phyloP scores from a whole-genome alignment of 2,113 vertebrate genomes.

The Boulengeromyrus knoepffleri region DNA sequence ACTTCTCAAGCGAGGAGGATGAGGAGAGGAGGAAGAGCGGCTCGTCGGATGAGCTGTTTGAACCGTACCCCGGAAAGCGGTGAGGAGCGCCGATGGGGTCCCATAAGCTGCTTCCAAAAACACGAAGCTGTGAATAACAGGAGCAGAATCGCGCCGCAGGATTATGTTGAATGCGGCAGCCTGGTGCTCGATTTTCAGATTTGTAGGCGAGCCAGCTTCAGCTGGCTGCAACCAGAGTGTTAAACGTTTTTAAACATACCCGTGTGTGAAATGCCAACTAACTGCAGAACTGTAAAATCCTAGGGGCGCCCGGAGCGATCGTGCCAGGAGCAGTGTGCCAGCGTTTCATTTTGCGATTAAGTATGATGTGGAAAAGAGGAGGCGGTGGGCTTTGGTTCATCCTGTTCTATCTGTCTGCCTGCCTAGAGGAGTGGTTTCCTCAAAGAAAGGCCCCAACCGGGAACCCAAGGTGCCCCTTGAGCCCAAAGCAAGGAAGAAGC shows the following conservation, averaged over 20 bases:
- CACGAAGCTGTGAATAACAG: background rate
- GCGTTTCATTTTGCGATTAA: background rate
- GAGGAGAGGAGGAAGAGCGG: constrained; percentile 55
- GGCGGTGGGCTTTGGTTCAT: background rate
- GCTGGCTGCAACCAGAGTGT: background rate
- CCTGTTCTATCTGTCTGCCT: background rate
- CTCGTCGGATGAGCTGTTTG: constrained; percentile 72
- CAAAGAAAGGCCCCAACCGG: constrained; percentile 58
- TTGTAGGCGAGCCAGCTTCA: background rate
- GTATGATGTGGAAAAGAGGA: background rate
- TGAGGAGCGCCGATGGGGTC: constrained; percentile 37
- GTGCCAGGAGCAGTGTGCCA: background rate
- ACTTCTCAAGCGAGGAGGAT: constrained; percentile 68
- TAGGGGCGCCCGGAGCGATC: background rate
- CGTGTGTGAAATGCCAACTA: background rate
- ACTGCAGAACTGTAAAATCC: background rate
- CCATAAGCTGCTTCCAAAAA: background rate
- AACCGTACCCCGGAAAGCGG: constrained; percentile 71
- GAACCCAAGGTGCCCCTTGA: constrained; percentile 57
- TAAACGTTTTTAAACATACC: background rate
- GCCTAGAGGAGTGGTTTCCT: constrained; percentile 42
- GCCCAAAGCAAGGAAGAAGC: constrained; percentile 79
- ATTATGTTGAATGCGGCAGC: background rate
- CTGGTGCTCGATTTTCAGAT: background rate
- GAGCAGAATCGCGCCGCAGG: background rate